Evolutionary conservation across 2,797 vertebrate genomes (phyloP).

Genomic region (Hybognathus amarus): DNA sequence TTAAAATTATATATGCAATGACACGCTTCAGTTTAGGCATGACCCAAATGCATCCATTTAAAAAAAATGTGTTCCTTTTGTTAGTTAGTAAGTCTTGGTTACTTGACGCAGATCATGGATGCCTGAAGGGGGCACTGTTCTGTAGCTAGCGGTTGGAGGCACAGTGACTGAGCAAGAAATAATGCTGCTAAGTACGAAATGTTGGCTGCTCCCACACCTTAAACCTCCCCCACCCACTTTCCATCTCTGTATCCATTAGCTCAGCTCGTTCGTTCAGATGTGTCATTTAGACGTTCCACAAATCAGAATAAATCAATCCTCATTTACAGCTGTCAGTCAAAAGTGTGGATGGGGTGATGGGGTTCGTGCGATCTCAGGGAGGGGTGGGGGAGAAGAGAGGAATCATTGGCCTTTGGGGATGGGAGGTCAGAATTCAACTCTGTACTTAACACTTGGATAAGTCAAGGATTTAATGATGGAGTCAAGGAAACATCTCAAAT

Average conservation of each 20-base stretch:
- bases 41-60: slow-evolving; percentile 42
- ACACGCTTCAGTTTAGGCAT: background rate
- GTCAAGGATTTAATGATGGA: background rate
- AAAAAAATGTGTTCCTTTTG: slow-evolving; percentile 41
- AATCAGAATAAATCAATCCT: slow-evolving; percentile 55
- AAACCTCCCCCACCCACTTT: background rate
- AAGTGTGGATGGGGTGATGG: slow-evolving; percentile 6
- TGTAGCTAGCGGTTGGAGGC: slow-evolving; percentile 29
- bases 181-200: slow-evolving; percentile 33
- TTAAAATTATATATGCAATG: background rate
- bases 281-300: slow-evolving; percentile 45
- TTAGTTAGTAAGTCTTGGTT: slow-evolving; percentile 32
- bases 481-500: background rate
- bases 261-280: slow-evolving; percentile 24
- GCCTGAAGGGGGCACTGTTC: slow-evolving; percentile 56
- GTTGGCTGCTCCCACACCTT: slow-evolving; percentile 3
- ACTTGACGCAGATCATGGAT: slow-evolving; percentile 31
- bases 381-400: slow-evolving; percentile 46
- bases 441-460: slow-evolving; percentile 21
- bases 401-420: slow-evolving; percentile 1
- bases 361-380: slow-evolving; percentile 48
- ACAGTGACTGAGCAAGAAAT: slow-evolving; percentile 65
- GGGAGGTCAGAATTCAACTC: slow-evolving; percentile 18
- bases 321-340: slow-evolving; percentile 60
- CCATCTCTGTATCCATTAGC: slow-evolving; percentile 9